Conservation (phyloP, 2,797 vertebrate genomes). For the Moxostoma hubbsi region DNA sequence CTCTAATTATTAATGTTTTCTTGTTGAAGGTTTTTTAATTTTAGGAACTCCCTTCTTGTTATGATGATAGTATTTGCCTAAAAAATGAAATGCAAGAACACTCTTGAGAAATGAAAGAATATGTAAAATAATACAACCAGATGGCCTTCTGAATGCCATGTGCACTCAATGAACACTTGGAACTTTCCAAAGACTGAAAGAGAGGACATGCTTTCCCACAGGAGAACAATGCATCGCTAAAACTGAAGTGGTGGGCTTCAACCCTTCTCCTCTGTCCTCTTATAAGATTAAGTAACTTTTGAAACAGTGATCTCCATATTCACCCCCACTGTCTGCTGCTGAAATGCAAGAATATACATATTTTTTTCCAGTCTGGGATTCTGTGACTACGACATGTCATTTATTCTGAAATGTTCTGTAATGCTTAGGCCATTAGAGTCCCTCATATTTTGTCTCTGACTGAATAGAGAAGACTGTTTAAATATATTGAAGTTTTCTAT, state of each 20-base stretch:
- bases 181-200: constrained; percentile 79
- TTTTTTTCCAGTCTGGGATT: neutral
- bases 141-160: constrained; percentile 80
- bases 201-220: constrained; percentile 77
- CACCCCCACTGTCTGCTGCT: constrained; percentile 3
- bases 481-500: neutral
- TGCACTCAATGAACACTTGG: constrained; percentile 75
- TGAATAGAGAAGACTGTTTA: neutral
- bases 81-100: constrained; percentile 79
- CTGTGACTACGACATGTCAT: neutral
- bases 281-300: constrained; percentile 30
- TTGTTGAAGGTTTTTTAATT: too few species aligned
- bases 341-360: neutral
- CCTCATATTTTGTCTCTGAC: neutral
- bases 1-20: too few species aligned
- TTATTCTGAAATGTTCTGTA: neutral
- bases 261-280: constrained; percentile 1
- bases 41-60: constrained; percentile 66
- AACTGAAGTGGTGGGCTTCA: constrained; percentile 43
- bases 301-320: constrained; percentile 4
- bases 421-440: neutral
- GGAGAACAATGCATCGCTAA: constrained; percentile 67
- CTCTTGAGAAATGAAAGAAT: too few species aligned
- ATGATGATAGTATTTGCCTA: constrained; percentile 65
- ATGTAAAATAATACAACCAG: constrained; percentile 86